Conservation (phyloP, 2,113 vertebrate genomes). For the Megaceryle torquata region DNA sequence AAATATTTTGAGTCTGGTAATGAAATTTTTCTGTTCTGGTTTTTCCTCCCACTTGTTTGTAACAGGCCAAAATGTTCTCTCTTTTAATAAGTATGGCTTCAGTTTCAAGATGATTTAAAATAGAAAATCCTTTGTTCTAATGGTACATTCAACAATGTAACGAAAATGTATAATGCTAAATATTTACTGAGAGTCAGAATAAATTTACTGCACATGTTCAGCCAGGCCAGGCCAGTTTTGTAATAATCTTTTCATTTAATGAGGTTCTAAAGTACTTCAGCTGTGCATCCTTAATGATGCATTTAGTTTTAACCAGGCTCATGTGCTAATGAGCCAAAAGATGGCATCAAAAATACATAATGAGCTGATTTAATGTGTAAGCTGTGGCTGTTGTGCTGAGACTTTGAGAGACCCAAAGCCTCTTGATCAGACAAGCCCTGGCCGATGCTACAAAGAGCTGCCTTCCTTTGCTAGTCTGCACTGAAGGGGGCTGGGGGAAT, state of each 20-base stretch:
- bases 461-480: background rate
- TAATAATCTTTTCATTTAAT: background rate
- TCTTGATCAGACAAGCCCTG: background rate
- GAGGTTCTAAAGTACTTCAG: background rate
- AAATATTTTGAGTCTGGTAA: background rate
- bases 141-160: background rate
- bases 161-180: background rate
- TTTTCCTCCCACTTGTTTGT: background rate
- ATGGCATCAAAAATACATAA: background rate
- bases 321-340: background rate
- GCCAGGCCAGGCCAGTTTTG: background rate
- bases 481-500: too few species aligned
- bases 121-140: background rate
- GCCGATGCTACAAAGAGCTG: background rate
- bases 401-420: background rate
- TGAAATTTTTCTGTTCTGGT: background rate
- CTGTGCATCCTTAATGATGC: background rate
- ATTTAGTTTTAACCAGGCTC: background rate
- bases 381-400: background rate
- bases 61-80: background rate
- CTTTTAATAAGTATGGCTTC: background rate
- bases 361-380: background rate
- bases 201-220: background rate
- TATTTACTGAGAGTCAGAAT: background rate
- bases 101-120: background rate